Conservation (phyloP, 2,797 vertebrate genomes). For the Zenarchopterus dispar region DNA sequence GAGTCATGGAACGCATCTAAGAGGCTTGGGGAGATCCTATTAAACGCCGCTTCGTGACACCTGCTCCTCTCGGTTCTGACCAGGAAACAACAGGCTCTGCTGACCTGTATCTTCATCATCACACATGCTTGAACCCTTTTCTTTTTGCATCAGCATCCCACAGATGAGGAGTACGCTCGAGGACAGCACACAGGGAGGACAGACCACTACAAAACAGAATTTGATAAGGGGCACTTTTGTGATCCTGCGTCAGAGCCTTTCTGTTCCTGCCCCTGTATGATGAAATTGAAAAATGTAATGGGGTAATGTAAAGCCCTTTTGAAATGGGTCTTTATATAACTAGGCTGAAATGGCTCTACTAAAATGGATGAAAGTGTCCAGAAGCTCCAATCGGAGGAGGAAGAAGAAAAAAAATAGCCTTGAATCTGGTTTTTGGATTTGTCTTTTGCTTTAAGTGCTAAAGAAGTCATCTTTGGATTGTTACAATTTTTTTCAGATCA, state of each 20-base stretch:
- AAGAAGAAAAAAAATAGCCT: not conserved
- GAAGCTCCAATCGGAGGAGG: conserved; percentile 3
- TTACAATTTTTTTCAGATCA: conserved; percentile 10
- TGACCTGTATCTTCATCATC: conserved; percentile 55
- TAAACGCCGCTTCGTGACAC: conserved; percentile 76
- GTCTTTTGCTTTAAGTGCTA: not conserved
- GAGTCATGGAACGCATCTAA: conserved; percentile 75
- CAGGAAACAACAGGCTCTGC: conserved; percentile 48
- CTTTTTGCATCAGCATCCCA: not conserved
- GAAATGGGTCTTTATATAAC: conserved; percentile 53
- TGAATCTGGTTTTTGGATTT: conserved; percentile 2
- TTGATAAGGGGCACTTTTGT: conserved; percentile 42
- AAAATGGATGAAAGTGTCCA: conserved; percentile 10
- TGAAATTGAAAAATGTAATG: conserved; percentile 57
- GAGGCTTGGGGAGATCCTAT: conserved; percentile 80
- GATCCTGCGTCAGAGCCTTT: conserved; percentile 58
- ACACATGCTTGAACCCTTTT: conserved; percentile 8
- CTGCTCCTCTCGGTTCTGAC: conserved; percentile 68
- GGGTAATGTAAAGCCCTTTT: conserved; percentile 54
- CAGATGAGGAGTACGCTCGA: conserved; percentile 19
- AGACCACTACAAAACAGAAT: conserved; percentile 20
- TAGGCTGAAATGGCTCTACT: conserved; percentile 25
- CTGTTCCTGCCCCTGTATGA: conserved; percentile 34
- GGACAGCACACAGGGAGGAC: not conserved
- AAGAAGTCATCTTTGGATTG: conserved; percentile 1